Percentiles rank a stretch among this genome's conserved stretches.
Conservation (phyloP, 2,888 invertebrate species). For the Drosophila villosipedis region DNA sequence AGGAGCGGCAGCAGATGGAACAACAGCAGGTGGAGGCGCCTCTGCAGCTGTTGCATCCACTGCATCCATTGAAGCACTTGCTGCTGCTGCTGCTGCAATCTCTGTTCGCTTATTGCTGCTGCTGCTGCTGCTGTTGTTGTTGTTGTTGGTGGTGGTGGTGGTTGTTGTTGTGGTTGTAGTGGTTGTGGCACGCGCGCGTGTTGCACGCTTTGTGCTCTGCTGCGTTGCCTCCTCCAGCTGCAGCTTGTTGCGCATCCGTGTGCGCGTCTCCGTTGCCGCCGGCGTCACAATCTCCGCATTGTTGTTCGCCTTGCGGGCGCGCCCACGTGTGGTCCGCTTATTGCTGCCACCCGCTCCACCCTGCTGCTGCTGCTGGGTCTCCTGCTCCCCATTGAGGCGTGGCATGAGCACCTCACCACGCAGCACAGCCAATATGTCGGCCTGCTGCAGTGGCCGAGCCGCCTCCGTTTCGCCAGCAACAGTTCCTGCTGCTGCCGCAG, state of each 20-base stretch:
- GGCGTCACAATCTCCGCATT: not conserved
- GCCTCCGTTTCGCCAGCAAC: not conserved
- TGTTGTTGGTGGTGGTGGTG: constrained; percentile 6
- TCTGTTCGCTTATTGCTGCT: constrained; percentile 33
- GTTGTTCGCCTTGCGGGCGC: constrained; percentile 52
- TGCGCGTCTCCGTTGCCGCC: constrained; percentile 40
- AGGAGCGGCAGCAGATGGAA: not conserved
- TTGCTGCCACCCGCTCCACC: not conserved
- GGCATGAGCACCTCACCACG: constrained; percentile 70
- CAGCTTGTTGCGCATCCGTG: constrained; percentile 40
- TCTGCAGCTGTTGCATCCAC: constrained; percentile 48
- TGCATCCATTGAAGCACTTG: constrained; percentile 43
- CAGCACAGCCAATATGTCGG: constrained; percentile 83
- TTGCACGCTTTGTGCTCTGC: constrained; percentile 48
- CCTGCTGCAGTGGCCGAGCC: constrained; percentile 39
- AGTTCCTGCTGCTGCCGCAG: constrained; percentile 4
- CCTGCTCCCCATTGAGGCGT: constrained; percentile 50
- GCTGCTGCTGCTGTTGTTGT: constrained; percentile 5
- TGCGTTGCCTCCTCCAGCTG: constrained; percentile 10
- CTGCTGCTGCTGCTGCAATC: constrained; percentile 18
- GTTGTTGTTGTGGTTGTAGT: too few relatives aligned
- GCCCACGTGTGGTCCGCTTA: constrained; percentile 73
- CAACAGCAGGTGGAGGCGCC: not conserved
- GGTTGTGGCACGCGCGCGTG: constrained; percentile 58
- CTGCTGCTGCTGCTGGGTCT: constrained; percentile 7